Evolutionary conservation across 2,113 vertebrate species (phyloP).

Genomic region (Pterocles orientalis): DNA sequence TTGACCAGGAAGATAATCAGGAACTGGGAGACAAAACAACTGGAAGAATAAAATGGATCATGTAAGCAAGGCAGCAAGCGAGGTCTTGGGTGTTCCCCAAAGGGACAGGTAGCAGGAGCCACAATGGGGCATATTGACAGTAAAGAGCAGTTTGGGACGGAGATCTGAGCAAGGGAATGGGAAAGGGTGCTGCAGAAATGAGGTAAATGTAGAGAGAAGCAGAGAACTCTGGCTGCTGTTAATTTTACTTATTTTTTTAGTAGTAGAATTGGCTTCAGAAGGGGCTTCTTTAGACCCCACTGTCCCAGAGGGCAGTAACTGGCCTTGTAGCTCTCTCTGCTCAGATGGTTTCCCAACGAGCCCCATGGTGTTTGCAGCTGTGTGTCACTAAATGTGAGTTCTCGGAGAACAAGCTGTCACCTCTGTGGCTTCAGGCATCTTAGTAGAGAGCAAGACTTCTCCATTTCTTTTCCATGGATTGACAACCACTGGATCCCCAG

Average conservation of each 20-base stretch:
- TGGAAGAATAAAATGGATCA: background rate
- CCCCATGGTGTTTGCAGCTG: background rate
- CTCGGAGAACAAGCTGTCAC: background rate
- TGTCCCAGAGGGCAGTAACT: background rate
- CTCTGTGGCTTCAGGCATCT: background rate
- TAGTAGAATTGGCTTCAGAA: background rate
- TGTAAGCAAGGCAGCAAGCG: background rate
- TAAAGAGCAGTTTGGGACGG: background rate
- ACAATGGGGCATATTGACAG: background rate
- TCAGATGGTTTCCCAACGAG: background rate
- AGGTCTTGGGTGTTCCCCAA: background rate
- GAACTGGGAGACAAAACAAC: background rate
- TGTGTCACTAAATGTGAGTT: background rate
- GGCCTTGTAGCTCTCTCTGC: background rate
- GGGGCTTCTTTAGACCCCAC: background rate
- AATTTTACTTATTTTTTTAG: background rate
- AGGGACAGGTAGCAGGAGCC: background rate
- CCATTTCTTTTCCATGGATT: background rate
- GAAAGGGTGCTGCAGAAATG: background rate
- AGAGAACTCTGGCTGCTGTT: background rate
- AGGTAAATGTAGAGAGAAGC: background rate
- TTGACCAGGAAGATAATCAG: background rate
- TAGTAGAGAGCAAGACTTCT: background rate
- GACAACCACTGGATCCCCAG: background rate
- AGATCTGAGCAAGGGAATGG: background rate